Percentiles rank a stretch among this genome's conserved stretches.
Conservation (phyloP, 2,888 invertebrate species). For the Napeogenes sylphis region DNA sequence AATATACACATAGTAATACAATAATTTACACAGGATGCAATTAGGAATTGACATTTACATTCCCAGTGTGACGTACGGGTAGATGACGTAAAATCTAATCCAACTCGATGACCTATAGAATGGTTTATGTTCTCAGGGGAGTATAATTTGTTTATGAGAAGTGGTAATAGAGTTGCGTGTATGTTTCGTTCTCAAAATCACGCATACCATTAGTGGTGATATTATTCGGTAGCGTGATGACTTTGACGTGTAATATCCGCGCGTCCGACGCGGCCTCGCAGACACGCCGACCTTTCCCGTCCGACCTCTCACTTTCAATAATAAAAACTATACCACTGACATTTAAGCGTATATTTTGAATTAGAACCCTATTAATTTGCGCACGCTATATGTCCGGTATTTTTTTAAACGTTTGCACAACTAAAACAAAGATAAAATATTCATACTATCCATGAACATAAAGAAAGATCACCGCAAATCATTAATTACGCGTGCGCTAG, state of each 20-base stretch:
- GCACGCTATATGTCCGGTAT: constrained; percentile 10
- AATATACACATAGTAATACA: too few species aligned
- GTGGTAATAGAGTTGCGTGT: constrained; percentile 15
- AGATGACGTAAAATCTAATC: neutral
- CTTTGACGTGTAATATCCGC: neutral
- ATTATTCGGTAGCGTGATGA: constrained; percentile 18
- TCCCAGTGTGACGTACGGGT: neutral
- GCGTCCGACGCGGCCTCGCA: constrained; percentile 15
- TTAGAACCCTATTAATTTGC: constrained; percentile 8
- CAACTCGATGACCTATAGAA: constrained; percentile 1
- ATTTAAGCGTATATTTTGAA: constrained; percentile 8
- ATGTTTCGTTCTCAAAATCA: constrained; percentile 9
- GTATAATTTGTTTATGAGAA: constrained; percentile 15
- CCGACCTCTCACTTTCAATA: constrained; percentile 13
- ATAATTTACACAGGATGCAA: neutral
- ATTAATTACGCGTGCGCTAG: constrained; percentile 23
- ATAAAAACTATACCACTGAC: constrained; percentile 12
- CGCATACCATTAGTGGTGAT: constrained; percentile 15
- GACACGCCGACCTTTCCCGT: constrained; percentile 16
- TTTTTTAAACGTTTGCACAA: neutral
- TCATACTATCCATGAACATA: neutral
- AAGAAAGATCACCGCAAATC: constrained; percentile 12
- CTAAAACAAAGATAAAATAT: neutral
- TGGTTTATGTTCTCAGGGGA: constrained; percentile 7
- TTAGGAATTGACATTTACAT: neutral